phyloP scores from a whole-genome alignment of 2,113 vertebrate genomes.

The Oncorhynchus kisutch region DNA sequence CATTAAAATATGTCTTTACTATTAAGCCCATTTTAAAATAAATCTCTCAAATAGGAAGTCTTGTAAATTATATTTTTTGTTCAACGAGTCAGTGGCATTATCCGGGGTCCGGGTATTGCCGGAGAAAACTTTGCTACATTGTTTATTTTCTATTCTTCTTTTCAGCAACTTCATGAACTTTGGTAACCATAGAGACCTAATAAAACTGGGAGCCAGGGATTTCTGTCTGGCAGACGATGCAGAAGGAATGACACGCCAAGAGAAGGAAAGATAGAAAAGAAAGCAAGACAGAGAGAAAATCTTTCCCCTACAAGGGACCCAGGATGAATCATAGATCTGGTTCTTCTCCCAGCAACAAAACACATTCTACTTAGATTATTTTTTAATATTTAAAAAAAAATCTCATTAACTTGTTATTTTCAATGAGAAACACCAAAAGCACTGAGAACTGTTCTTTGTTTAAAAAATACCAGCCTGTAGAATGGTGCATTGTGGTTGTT shows the following conservation, averaged over 20 bases:
- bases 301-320: background rate
- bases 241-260: slow-evolving; percentile 5
- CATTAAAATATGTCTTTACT: no score
- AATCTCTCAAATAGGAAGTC: no score
- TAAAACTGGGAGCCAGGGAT: slow-evolving; percentile 8
- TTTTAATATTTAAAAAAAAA: no score
- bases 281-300: background rate
- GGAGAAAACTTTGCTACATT: background rate
- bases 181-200: slow-evolving; percentile 23
- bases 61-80: background rate
- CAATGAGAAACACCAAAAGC: background rate
- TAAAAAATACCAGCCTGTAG: background rate
- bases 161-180: background rate
- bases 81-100: background rate
- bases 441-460: background rate
- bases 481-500: background rate
- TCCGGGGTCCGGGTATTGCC: background rate
- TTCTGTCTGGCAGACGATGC: slow-evolving; percentile 9
- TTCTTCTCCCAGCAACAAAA: background rate
- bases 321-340: background rate
- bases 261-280: background rate
- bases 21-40: no score
- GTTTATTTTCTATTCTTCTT: background rate
- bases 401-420: background rate
- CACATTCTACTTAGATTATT: background rate